Evolutionary conservation across 2,888 invertebrate species (phyloP), one percentile per base, ranked within the genome.

Genomic region (Palloptera scutellata): DNA sequence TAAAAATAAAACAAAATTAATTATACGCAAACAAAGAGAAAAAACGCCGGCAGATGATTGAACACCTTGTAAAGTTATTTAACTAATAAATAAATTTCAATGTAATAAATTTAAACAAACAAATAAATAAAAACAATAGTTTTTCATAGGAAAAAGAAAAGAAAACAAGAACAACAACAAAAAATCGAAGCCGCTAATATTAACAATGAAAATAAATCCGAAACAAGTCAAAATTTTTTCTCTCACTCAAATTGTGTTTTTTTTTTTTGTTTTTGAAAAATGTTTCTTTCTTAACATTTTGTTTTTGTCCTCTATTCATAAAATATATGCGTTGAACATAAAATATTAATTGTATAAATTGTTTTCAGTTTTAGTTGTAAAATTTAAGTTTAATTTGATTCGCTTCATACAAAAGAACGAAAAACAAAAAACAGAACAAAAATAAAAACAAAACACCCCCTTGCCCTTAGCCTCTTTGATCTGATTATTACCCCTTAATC

Each of bases 181-280:
- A 63, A 59, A 61, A 65, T 45, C 43, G 17, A 58, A 45, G 57
- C 20, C 45, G 48, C 59, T 53, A 54, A 40, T 15, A 48, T 15
- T 13, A 61, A 43, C 13, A 63, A 30, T 20, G 41, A 41, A 57
- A 19, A 42, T 30, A 65, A 58, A 48, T 65, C 42, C 65, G 58
- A 69, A 65, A 61, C n/a, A 54, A 67, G 51, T 58, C 54, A 57
- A 70, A 72, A 64, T 74, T 70, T 66, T 67, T 67, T 73, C n/a
- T 4, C 6, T 4, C 30, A 30, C 30, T 30, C 8, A n/a, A 63
- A 15, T 68, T 62, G 51, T 53, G 57, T 42, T 11, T 53, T 17
- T 51, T 60, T 30, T 60, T 60, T 58, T 61, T 40, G 42, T 53
- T 15, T 62, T 52, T 57, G 45, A 68, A 62, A 59, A n/a, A n/a